Evolutionary conservation across 2,888 invertebrate species (phyloP).

Genomic region (Amiota minor): DNA sequence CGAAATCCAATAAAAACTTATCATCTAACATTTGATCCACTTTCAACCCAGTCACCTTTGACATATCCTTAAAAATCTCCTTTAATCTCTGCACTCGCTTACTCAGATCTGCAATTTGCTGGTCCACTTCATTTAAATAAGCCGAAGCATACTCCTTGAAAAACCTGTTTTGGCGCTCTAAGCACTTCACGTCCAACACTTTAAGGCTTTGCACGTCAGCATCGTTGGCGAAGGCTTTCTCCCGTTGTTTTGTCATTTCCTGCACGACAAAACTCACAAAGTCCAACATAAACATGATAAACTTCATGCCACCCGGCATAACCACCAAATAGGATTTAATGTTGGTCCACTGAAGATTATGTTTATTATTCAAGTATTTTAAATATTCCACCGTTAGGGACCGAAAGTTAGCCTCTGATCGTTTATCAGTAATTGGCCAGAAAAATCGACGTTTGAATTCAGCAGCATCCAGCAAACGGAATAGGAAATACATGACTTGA

Average conservation of each 20-base stretch:
- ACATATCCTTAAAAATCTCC: constrained; percentile 47
- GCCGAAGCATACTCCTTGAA: constrained; percentile 65
- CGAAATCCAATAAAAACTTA: constrained; percentile 53
- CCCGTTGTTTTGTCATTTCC: constrained; percentile 65
- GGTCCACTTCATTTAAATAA: constrained; percentile 59
- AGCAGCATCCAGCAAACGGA: constrained; percentile 67
- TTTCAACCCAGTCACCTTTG: constrained; percentile 41
- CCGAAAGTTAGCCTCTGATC: constrained; percentile 69
- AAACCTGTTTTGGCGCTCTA: constrained; percentile 55
- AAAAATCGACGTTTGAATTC: constrained; percentile 73
- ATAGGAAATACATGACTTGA: constrained; percentile 71
- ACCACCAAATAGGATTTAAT: constrained; percentile 71
- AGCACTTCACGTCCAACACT: constrained; percentile 47
- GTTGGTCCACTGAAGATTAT: constrained; percentile 67
- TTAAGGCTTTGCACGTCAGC: constrained; percentile 34
- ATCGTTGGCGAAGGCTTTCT: constrained; percentile 54
- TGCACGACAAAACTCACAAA: constrained; percentile 66
- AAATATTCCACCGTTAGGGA: constrained; percentile 70
- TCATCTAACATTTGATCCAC: constrained; percentile 48
- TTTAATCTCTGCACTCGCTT: constrained; percentile 49
- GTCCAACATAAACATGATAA: constrained; percentile 69
- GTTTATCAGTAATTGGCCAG: constrained; percentile 72
- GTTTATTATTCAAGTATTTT: constrained; percentile 69
- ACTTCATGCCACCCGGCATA: constrained; percentile 72
- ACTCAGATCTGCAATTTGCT: constrained; percentile 46